phyloP scores from a whole-genome alignment of 2,113 vertebrate genomes.

The Alligator mississippiensis region DNA sequence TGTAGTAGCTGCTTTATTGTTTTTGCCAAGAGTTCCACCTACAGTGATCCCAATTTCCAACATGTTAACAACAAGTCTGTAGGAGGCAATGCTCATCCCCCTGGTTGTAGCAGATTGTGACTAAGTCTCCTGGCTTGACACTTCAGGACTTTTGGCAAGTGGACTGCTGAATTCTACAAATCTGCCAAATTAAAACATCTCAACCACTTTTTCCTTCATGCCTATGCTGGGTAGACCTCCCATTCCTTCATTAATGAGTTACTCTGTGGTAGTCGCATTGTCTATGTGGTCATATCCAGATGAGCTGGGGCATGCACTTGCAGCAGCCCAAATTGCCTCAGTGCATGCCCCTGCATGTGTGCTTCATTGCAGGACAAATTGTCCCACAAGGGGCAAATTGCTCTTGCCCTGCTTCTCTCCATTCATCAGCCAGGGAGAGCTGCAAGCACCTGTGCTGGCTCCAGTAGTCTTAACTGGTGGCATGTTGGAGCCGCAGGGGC shows the following conservation, averaged over 20 bases:
- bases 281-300: neutral
- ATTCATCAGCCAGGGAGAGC: too few relatives aligned
- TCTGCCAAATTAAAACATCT: too few relatives aligned
- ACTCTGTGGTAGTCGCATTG: neutral
- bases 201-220: neutral
- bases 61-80: constrained; percentile 51
- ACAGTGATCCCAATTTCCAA: constrained; percentile 58
- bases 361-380: too few relatives aligned
- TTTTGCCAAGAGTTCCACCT: constrained; percentile 74
- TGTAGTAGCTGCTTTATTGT: constrained; percentile 72
- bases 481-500: too few relatives aligned
- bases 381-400: too few relatives aligned
- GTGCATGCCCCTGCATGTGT: too few relatives aligned
- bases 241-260: neutral
- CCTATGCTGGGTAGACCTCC: neutral
- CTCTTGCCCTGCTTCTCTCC: too few relatives aligned
- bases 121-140: neutral
- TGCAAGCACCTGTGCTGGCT: too few relatives aligned
- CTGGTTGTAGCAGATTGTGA: constrained; percentile 15
- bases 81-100: constrained; percentile 51
- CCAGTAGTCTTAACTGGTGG: too few relatives aligned
- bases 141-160: accelerated
- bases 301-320: too few relatives aligned
- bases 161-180: neutral
- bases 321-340: too few relatives aligned